A percentile compares a stretch with the other conserved stretches of the same genome.
These are phyloP conservation scores for Ochropleura leucogaster DNA, from an alignment of 2,888 invertebrate genomes.

Conservation along the genomic window DNA sequence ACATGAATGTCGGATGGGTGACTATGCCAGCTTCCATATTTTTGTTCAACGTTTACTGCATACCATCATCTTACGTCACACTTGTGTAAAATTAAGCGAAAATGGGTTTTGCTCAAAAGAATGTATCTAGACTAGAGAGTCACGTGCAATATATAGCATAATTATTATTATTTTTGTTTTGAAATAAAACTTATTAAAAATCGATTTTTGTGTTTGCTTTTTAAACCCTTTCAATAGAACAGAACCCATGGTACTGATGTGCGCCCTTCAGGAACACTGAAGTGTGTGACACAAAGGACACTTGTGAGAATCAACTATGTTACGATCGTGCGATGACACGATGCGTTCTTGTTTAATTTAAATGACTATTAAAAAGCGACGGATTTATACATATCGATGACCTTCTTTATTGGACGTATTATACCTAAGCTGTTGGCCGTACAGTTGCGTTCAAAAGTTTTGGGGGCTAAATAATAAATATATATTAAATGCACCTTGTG, in stretches of 20 bases:
- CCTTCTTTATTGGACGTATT: no score
- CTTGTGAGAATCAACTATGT: no score
- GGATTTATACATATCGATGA: no score
- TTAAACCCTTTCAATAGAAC: background rate
- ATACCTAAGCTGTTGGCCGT: no score
- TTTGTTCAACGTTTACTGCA: slow-evolving; percentile 30
- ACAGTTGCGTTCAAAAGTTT: no score
- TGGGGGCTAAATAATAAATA: no score
- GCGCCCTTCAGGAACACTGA: background rate
- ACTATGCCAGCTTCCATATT: slow-evolving; percentile 3
- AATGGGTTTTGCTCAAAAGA: slow-evolving; percentile 88
- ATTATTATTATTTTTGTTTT: slow-evolving; percentile 89
- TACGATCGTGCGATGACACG: no score
- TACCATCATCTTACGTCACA: slow-evolving; percentile 5
- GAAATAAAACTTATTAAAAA: slow-evolving; percentile 87
- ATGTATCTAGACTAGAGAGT: slow-evolving; percentile 81
- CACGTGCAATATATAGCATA: slow-evolving; percentile 90
- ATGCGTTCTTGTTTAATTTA: no score
- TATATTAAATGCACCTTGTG: no score
- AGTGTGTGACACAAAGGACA: background rate
- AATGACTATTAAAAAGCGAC: no score
- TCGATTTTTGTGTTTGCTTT: slow-evolving; percentile 62
- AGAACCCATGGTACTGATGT: no score
- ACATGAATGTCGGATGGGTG: no score
- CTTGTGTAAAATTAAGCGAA: slow-evolving; percentile 76